These are phyloP conservation scores for Melanotaenia pygmaea DNA, from an alignment of 2,797 vertebrate species.

Conservation along the genomic window DNA sequence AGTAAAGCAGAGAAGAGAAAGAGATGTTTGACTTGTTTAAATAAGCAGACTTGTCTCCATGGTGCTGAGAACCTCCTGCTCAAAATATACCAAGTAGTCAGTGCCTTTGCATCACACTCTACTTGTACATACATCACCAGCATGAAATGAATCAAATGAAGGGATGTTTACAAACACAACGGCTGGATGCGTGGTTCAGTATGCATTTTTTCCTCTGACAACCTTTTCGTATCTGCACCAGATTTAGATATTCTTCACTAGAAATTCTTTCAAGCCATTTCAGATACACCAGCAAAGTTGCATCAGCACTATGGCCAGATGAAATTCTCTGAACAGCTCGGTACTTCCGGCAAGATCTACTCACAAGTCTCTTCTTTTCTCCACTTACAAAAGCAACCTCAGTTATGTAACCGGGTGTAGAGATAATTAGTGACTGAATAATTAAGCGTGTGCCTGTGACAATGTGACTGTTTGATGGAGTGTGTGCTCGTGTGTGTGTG, in stretches of 20 bases:
- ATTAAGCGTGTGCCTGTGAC: conserved; percentile 68
- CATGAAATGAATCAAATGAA: not conserved
- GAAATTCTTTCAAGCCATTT: conserved; percentile 58
- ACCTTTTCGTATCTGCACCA: conserved; percentile 25
- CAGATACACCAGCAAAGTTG: conserved; percentile 70
- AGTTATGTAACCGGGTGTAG: conserved; percentile 67
- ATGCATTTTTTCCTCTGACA: not conserved
- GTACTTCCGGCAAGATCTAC: conserved; percentile 57
- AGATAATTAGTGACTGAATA: conserved; percentile 77
- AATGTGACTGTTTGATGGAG: conserved; percentile 62
- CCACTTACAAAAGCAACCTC: conserved; percentile 64
- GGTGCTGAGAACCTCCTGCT: conserved; percentile 24
- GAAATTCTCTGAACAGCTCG: conserved; percentile 60
- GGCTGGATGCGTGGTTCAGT: not conserved
- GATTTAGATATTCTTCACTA: conserved; percentile 42
- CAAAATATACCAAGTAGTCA: not conserved
- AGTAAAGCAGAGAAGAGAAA: conserved; percentile 8
- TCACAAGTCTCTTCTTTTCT: conserved; percentile 48
- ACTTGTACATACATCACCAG: not conserved
- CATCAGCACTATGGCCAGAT: conserved; percentile 66
- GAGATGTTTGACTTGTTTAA: not conserved
- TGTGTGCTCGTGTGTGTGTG: conserved; percentile 18
- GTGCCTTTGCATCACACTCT: conserved; percentile 8
- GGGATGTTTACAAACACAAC: conserved; percentile 8
- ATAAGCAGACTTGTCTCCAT: conserved; percentile 34